phyloP scores from a whole-genome alignment of 2,888 invertebrate species.

The Adela reaumurella region DNA sequence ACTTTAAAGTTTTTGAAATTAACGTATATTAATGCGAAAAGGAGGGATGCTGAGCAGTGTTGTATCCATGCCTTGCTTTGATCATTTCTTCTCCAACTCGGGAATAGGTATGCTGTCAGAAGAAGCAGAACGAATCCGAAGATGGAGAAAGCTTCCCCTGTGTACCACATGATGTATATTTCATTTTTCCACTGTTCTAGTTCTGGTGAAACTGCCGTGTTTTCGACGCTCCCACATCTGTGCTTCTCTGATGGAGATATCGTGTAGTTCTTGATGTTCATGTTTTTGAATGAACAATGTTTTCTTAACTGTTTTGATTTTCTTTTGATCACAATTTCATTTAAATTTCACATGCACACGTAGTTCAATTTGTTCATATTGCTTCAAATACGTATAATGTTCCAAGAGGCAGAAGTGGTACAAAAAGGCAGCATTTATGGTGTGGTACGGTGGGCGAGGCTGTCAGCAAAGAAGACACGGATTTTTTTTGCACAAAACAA shows the following conservation, averaged over 20 bases:
- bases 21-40: background rate
- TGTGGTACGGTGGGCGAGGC: too few relatives aligned
- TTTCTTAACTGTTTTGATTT: too few relatives aligned
- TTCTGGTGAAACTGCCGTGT: background rate
- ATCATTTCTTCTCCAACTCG: background rate
- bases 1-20: background rate
- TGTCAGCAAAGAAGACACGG: too few relatives aligned
- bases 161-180: background rate
- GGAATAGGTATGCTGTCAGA: background rate
- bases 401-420: too few relatives aligned
- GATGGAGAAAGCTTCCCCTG: background rate
- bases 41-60: background rate
- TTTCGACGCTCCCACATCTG: background rate
- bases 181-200: background rate
- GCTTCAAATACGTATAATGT: too few relatives aligned
- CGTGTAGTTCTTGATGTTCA: background rate
- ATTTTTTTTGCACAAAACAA: too few relatives aligned
- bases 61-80: background rate
- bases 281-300: too few relatives aligned
- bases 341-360: too few relatives aligned
- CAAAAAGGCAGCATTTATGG: too few relatives aligned
- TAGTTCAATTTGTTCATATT: too few relatives aligned
- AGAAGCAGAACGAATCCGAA: background rate
- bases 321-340: too few relatives aligned
- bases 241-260: background rate